phyloP scores from a whole-genome alignment of 2,888 invertebrate species.

The Spicauda simplicius region DNA sequence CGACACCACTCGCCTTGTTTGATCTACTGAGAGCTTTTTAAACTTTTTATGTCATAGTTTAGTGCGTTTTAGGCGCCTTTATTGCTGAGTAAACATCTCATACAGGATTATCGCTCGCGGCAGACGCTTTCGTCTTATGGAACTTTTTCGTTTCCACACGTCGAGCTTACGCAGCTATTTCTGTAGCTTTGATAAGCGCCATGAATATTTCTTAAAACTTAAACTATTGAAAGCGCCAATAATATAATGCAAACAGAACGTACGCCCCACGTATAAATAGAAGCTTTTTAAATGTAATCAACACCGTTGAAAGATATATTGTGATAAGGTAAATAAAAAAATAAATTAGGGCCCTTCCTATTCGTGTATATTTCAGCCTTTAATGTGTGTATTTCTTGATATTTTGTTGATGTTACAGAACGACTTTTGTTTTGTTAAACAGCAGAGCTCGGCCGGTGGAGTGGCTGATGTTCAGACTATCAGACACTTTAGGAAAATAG shows the following conservation, averaged over 20 bases:
- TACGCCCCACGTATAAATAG: conserved; percentile 38
- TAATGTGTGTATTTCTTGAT: conserved; percentile 58
- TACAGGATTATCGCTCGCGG: conserved; percentile 63
- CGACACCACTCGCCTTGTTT: conserved; percentile 79
- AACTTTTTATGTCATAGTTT: conserved; percentile 83
- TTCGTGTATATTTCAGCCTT: conserved; percentile 55
- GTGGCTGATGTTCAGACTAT: conserved; percentile 63
- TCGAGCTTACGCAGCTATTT: conserved; percentile 47
- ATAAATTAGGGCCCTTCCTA: conserved; percentile 57
- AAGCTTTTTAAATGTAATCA: conserved; percentile 53
- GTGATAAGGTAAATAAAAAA: conserved; percentile 59
- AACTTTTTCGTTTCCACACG: conserved; percentile 55
- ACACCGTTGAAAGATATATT: conserved; percentile 50
- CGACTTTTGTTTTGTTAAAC: conserved; percentile 71
- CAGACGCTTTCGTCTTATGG: conserved; percentile 52
- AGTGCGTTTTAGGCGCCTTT: conserved; percentile 78
- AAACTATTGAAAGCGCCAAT: conserved; percentile 25
- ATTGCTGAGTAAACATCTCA: conserved; percentile 77
- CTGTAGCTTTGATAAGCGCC: conserved; percentile 47
- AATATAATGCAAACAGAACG: conserved; percentile 34
- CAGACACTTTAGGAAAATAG: conserved; percentile 74
- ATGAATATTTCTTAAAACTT: conserved; percentile 41
- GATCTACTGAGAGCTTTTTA: conserved; percentile 85
- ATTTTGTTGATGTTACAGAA: conserved; percentile 69
- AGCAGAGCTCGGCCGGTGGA: conserved; percentile 58